Evolutionary conservation across 2,113 vertebrate species (phyloP).

Genomic region (Aleadryas rufinucha): DNA sequence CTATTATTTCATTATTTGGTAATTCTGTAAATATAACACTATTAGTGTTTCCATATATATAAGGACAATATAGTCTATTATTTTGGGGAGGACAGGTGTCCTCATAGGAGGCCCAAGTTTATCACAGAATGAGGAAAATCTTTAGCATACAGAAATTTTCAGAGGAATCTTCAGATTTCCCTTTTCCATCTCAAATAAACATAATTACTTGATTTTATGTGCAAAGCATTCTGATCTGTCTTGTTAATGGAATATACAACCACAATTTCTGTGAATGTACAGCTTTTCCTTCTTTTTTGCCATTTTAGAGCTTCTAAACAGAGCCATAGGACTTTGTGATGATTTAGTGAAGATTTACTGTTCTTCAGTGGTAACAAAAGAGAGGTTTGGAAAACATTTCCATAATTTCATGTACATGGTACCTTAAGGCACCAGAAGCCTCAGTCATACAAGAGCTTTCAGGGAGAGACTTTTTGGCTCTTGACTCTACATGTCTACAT

Average conservation of each 20-base stretch:
- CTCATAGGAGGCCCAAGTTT: neutral
- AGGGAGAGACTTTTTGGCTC: conserved; percentile 15
- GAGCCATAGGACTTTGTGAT: neutral
- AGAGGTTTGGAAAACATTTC: neutral
- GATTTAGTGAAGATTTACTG: neutral
- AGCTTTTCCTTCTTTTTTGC: neutral
- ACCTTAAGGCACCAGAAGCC: neutral
- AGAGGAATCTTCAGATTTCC: neutral
- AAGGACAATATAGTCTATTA: neutral
- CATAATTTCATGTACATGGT: neutral
- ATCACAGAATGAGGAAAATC: neutral
- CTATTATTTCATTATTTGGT: neutral
- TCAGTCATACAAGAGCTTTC: neutral
- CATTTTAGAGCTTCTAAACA: neutral
- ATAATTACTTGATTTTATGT: neutral
- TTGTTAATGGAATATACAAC: neutral
- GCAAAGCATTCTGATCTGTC: neutral
- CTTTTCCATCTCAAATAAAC: neutral
- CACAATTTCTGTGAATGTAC: neutral
- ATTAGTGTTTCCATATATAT: neutral
- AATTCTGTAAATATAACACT: neutral
- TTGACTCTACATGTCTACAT: neutral
- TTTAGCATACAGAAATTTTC: neutral
- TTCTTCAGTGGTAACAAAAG: neutral
- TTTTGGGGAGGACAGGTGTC: neutral